Evolutionary conservation across 2,888 invertebrate species (phyloP).

Genomic region (Cybosia mesomella): DNA sequence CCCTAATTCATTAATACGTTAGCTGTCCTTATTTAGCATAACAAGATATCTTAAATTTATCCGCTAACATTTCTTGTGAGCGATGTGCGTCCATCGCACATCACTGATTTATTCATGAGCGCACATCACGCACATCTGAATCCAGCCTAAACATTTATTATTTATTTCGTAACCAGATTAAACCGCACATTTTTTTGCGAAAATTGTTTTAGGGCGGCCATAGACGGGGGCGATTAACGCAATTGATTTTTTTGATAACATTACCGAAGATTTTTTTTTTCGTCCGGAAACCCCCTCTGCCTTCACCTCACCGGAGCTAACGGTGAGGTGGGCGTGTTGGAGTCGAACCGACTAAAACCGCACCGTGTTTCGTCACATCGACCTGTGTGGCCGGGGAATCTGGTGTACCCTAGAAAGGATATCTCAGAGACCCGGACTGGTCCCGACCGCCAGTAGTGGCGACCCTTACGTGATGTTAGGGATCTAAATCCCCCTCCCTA

Average conservation of each 20-base stretch:
- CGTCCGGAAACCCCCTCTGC: too few relatives aligned
- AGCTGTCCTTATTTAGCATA: conserved; percentile 28
- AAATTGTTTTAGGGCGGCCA: conserved; percentile 4
- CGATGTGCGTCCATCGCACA: conserved; percentile 14
- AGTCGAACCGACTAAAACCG: too few relatives aligned
- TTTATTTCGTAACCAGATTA: conserved; percentile 23
- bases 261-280: not conserved
- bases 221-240: conserved; percentile 3
- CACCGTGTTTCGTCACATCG: too few relatives aligned
- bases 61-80: conserved; percentile 13
- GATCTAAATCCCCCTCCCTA: too few relatives aligned
- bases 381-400: too few relatives aligned
- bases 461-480: too few relatives aligned
- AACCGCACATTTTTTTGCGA: conserved; percentile 19
- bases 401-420: too few relatives aligned
- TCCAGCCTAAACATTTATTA: conserved; percentile 23
- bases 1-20: conserved; percentile 25
- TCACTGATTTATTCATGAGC: conserved; percentile 23
- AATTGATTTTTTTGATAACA: not conserved
- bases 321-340: too few relatives aligned
- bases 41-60: conserved; percentile 25
- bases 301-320: too few relatives aligned
- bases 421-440: too few relatives aligned
- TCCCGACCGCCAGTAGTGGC: too few relatives aligned
- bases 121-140: conserved; percentile 23